These are phyloP conservation scores for Dysidea cf. avara DNA, from an alignment of 37 sponge, comb jelly and placozoan species.

Conservation along the genomic window DNA sequence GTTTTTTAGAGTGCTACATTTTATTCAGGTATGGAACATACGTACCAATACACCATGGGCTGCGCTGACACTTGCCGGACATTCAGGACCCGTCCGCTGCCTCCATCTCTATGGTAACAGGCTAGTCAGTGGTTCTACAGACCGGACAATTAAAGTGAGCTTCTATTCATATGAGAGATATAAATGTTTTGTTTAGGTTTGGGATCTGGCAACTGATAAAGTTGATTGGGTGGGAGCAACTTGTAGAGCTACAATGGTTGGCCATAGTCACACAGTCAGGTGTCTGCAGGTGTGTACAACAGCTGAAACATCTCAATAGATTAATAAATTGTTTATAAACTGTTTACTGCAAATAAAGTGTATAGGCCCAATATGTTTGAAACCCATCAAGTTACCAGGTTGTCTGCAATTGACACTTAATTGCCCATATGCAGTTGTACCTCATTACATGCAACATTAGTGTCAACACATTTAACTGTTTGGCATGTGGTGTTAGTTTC, in stretches of 20 bases:
- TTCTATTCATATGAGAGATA: background rate
- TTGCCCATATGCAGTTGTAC: too few relatives aligned
- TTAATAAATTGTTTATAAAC: too few relatives aligned
- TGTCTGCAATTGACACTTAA: too few relatives aligned
- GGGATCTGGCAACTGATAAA: conserved; percentile 86
- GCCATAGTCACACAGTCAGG: conserved; percentile 94
- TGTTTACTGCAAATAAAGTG: too few relatives aligned
- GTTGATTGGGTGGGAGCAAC: conserved; percentile 80
- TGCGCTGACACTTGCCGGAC: conserved; percentile 91
- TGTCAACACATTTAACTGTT: too few relatives aligned
- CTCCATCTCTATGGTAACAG: conserved; percentile 86
- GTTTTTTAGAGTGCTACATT: background rate
- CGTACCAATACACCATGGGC: conserved; percentile 96
- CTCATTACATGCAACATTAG: too few relatives aligned
- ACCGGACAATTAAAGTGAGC: conserved; percentile 87
- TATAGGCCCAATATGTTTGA: too few relatives aligned
- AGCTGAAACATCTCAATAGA: background rate
- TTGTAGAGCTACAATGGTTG: conserved; percentile 92
- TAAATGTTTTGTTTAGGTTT: conserved; percentile 60
- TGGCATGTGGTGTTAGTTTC: too few relatives aligned
- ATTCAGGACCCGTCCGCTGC: conserved; percentile 92
- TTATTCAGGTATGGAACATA: conserved; percentile 86
- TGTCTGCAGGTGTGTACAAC: conserved; percentile 93
- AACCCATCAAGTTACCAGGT: too few relatives aligned
- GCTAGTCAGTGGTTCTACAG: conserved; percentile 93